Evolutionary conservation across 2,113 vertebrate species (phyloP).

Genomic region (Pomatostomus ruficeps): DNA sequence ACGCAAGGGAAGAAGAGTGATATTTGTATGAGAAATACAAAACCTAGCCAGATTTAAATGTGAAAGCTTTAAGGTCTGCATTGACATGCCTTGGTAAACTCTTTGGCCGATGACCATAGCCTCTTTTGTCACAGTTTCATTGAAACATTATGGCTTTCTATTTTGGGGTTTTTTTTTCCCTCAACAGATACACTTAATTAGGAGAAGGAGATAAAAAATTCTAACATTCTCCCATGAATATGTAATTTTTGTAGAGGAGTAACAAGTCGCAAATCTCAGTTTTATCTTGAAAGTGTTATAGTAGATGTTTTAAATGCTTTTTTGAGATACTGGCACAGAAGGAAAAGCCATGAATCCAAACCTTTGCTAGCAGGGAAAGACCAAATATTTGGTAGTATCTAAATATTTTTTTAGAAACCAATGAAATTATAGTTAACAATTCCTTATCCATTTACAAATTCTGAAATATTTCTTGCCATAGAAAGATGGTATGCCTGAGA

Average conservation of each 20-base stretch:
- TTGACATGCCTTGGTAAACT: background rate
- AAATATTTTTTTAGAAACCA: background rate
- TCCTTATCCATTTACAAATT: background rate
- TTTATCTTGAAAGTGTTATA: background rate
- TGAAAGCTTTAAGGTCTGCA: background rate
- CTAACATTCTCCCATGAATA: background rate
- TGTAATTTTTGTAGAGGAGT: background rate
- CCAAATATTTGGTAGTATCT: background rate
- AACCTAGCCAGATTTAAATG: background rate
- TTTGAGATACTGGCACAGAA: background rate
- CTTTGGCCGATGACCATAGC: background rate
- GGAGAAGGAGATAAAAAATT: background rate
- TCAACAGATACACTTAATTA: background rate
- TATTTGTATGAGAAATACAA: background rate
- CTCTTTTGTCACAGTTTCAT: background rate
- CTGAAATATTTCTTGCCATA: background rate
- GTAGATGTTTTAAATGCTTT: background rate
- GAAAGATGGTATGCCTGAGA: background rate
- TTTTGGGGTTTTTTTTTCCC: background rate
- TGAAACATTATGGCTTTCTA: background rate
- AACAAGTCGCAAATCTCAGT: background rate
- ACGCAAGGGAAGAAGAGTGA: background rate
- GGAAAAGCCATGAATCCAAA: background rate
- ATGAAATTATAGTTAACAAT: background rate
- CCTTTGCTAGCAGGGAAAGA: background rate